These are phyloP conservation scores for Diaphora mendica DNA, from an alignment of 2,888 invertebrate species.

Conservation along the genomic window DNA sequence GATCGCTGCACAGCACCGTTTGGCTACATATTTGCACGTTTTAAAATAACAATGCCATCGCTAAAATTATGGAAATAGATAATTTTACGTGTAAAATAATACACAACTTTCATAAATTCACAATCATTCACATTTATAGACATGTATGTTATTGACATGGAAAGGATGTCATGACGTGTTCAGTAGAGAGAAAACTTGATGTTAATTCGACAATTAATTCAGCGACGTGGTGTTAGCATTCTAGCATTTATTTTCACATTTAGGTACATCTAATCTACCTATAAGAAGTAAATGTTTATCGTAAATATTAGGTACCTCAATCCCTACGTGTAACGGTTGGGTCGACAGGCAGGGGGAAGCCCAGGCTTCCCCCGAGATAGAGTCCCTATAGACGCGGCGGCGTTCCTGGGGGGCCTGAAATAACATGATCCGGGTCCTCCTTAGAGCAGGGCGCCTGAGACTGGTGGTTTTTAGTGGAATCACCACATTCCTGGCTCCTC, in stretches of 20 bases:
- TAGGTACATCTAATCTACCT: neutral
- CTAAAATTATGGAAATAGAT: neutral
- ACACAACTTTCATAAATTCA: neutral
- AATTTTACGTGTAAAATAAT: neutral
- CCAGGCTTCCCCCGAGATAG: too few relatives aligned
- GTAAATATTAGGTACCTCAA: neutral
- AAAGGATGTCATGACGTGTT: neutral
- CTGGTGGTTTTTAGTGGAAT: too few relatives aligned
- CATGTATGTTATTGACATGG: neutral
- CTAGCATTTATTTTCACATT: neutral
- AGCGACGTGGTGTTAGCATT: neutral
- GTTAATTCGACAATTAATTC: constrained; percentile 2
- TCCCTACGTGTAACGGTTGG: too few relatives aligned
- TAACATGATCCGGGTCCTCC: too few relatives aligned
- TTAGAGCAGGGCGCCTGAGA: too few relatives aligned
- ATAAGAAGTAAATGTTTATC: neutral
- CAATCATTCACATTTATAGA: neutral
- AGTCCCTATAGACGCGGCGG: too few relatives aligned
- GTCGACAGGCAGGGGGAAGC: too few relatives aligned
- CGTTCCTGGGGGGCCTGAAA: too few relatives aligned
- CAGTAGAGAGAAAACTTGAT: constrained; percentile 9
- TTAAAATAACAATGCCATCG: constrained; percentile 6
- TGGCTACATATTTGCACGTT: constrained; percentile 22
- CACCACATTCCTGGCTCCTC: too few relatives aligned
- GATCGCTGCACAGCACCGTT: constrained; percentile 51